phyloP scores from a whole-genome alignment of 2,113 vertebrate species.

The Crotalus viridis region DNA sequence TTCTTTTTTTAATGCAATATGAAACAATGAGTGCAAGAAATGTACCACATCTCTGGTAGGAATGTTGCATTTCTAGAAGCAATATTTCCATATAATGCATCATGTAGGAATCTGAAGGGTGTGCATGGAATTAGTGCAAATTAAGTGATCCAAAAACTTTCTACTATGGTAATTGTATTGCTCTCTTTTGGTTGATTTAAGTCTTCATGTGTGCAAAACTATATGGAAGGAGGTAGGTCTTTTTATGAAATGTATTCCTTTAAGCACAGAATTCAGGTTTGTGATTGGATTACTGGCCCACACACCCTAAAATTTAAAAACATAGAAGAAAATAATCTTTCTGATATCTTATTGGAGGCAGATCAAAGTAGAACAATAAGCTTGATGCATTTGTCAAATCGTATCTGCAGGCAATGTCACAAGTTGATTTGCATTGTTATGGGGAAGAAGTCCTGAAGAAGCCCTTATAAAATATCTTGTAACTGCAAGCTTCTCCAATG shows the following conservation, averaged over 20 bases:
- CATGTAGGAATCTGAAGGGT: neutral
- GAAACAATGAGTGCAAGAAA: neutral
- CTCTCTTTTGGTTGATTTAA: neutral
- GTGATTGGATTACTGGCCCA: constrained; percentile 48
- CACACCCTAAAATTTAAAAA: constrained; percentile 53
- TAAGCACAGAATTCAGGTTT: constrained; percentile 44
- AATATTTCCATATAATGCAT: neutral
- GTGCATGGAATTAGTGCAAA: neutral
- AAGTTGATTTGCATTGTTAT: constrained; percentile 68
- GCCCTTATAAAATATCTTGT: constrained; percentile 65
- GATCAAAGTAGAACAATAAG: constrained; percentile 65
- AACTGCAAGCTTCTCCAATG: constrained; percentile 51
- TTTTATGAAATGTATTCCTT: constrained; percentile 25
- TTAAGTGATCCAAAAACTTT: neutral
- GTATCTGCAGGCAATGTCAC: constrained; percentile 61
- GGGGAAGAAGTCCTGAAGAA: constrained; percentile 66
- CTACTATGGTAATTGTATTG: neutral
- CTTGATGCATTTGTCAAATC: constrained; percentile 65
- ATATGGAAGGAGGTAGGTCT: neutral
- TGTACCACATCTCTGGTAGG: neutral
- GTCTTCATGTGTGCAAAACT: constrained; percentile 6
- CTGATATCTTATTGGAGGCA: constrained; percentile 66
- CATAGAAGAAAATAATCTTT: constrained; percentile 33
- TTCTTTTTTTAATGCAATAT: neutral
- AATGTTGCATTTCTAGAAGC: neutral